A percentile compares a stretch with the other conserved stretches of the same genome.
Evolutionary conservation across 2,888 invertebrate genomes (phyloP).

Genomic region (Cecidostiba fungosa): DNA sequence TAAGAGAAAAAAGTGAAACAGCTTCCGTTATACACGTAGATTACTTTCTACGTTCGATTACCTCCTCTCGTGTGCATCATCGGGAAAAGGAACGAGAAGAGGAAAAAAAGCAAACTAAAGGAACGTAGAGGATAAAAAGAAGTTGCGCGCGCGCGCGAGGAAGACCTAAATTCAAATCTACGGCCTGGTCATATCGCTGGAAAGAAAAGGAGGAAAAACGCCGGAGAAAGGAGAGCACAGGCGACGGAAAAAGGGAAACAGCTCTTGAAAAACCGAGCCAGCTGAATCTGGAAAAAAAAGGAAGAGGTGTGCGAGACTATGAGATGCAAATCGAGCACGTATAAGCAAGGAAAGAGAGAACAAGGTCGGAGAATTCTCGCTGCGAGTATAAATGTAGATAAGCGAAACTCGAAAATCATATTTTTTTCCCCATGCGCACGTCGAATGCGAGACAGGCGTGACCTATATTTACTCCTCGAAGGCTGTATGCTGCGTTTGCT

Average conservation of each 20-base stretch:
- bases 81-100: neutral
- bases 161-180: conserved; percentile 10
- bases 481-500: neutral
- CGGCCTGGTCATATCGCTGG: neutral
- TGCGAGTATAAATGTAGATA: neutral
- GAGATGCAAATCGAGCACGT: conserved; percentile 30
- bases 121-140: neutral
- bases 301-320: neutral
- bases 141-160: neutral
- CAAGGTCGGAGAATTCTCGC: conserved; percentile 1
- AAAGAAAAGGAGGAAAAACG: neutral
- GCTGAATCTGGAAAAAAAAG: neutral
- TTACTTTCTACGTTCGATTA: neutral
- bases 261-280: neutral
- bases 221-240: neutral
- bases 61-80: neutral
- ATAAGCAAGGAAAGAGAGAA: neutral
- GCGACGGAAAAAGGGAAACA: neutral
- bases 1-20: neutral
- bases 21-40: neutral
- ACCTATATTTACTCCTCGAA: conserved; percentile 28
- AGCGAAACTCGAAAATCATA: conserved; percentile 21
- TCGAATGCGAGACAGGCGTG: neutral
- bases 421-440: conserved; percentile 19
- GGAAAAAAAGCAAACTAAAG: neutral